Evolutionary conservation across 2,888 invertebrate genomes (phyloP), one percentile per base, ranked within the genome.

Genomic region (Caenorhabditis sp.): DNA sequence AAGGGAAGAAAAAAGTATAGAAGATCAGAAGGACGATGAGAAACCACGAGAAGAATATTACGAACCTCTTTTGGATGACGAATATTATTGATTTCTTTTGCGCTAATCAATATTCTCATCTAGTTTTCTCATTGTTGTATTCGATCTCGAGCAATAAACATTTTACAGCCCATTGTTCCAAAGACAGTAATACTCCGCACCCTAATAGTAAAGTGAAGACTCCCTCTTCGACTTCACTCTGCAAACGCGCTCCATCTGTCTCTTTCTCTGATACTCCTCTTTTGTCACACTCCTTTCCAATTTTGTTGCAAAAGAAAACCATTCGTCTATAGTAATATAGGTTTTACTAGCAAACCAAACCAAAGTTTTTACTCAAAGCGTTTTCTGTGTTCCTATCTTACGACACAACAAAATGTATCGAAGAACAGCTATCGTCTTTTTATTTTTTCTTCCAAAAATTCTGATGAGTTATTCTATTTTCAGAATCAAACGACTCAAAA

Each of bases 1-100:
- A 38, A 54, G 38, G 19, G 38, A 49, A 14, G 49, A 66, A 35
- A 51, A 12, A 35, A 66, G 38, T 66, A 35, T 51, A 6, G 66
- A 66, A 51, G 51, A 66, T 35, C 69, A 69, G 16, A 26, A 56
- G 5, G 69, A 56, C 16, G 41, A 51, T 7, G 35, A 54, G n/a
- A 28, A 19, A 26, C n/a, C 41, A 7, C 8, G 10, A 38, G 38
- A 59, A 3, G 35, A 26, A 16, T 54, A 56, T 24, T 35, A 68
- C 7, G 68, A 54, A 7, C 56, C 54, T 24, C 56, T 69, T 41
- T n/a, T 56, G 41, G n/a, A 16, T 24, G 16, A 19, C n/a, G 69
- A 69, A 56, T 69, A 38, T 26, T 69, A 54, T 24, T 51, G 51
- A 51, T 12, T 10, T 38, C 38, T 38, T 12, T 38, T 38, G 6